Evolutionary conservation across 2,113 vertebrate genomes (phyloP).

Genomic region (Hyla sarda): DNA sequence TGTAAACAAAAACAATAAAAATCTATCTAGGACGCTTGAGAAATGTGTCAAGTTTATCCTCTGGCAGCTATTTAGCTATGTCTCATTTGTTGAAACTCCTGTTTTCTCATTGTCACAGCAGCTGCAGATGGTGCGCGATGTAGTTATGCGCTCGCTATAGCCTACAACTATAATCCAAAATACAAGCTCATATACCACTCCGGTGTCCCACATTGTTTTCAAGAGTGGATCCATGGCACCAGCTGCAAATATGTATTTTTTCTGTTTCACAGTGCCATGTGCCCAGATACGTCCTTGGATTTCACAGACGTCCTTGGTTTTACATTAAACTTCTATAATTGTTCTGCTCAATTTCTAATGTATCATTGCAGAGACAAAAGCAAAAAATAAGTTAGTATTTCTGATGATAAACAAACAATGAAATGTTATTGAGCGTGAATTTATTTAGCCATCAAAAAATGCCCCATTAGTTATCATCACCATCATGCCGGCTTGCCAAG

Average conservation of each 20-base stretch:
- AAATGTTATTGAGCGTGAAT: neutral
- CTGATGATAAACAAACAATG: conserved; percentile 7
- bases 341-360: neutral
- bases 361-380: neutral
- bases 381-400: neutral
- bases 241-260: conserved; percentile 48
- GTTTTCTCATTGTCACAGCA: neutral
- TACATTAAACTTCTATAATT: conserved; percentile 21
- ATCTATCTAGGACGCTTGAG: too few relatives aligned
- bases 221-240: conserved; percentile 4
- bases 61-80: neutral
- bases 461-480: neutral
- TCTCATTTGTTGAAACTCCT: neutral
- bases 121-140: neutral
- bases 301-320: conserved; percentile 47
- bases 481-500: neutral
- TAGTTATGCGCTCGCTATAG: neutral
- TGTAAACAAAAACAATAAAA: too few relatives aligned
- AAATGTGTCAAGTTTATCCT: neutral
- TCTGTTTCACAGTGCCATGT: conserved; percentile 35
- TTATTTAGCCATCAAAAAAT: conserved; percentile 1
- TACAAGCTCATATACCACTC: neutral
- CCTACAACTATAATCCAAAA: neutral
- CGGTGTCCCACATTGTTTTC: neutral
- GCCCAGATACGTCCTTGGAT: conserved; percentile 42